Conservation (phyloP, 2,888 invertebrate genomes). For the Thumatha senex region DNA sequence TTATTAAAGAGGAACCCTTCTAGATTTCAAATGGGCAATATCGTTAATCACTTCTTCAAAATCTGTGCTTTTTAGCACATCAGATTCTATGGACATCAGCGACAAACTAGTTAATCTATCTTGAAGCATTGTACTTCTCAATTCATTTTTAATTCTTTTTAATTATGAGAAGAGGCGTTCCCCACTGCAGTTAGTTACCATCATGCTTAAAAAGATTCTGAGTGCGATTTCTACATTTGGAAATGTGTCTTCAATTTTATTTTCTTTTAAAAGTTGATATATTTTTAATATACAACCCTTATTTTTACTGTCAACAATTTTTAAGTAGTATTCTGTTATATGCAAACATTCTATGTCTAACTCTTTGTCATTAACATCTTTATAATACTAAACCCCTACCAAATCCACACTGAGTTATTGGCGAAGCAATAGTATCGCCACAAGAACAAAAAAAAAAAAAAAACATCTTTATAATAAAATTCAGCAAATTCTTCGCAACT, state of each 20-base stretch:
- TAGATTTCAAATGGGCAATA: slow-evolving; percentile 23
- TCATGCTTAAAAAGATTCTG: slow-evolving; percentile 36
- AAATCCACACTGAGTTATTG: too few species aligned
- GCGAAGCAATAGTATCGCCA: too few species aligned
- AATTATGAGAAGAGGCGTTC: slow-evolving; percentile 34
- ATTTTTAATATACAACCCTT: slow-evolving; percentile 7
- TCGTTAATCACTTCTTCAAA: slow-evolving; percentile 23
- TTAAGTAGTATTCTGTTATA: slow-evolving; percentile 21
- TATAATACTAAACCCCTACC: too few species aligned
- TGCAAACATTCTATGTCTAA: background rate
- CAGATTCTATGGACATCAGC: slow-evolving; percentile 40
- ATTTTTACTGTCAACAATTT: slow-evolving; percentile 23
- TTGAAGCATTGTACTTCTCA: slow-evolving; percentile 34
- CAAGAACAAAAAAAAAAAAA: too few species aligned
- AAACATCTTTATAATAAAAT: too few species aligned
- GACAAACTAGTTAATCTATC: slow-evolving; percentile 29
- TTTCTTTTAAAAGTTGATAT: slow-evolving; percentile 25
- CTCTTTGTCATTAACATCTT: too few species aligned
- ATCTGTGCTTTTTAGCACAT: slow-evolving; percentile 21
- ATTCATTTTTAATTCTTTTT: too few species aligned
- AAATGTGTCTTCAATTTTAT: slow-evolving; percentile 30
- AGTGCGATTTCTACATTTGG: slow-evolving; percentile 39
- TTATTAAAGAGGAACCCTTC: slow-evolving; percentile 27
- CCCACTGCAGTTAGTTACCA: slow-evolving; percentile 34
- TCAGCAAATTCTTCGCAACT: too few species aligned